Percentiles rank a stretch among this genome's conserved stretches.
phyloP scores from a whole-genome alignment of 37 sponge, comb jelly and placozoan species.

The Agelas oroides region DNA sequence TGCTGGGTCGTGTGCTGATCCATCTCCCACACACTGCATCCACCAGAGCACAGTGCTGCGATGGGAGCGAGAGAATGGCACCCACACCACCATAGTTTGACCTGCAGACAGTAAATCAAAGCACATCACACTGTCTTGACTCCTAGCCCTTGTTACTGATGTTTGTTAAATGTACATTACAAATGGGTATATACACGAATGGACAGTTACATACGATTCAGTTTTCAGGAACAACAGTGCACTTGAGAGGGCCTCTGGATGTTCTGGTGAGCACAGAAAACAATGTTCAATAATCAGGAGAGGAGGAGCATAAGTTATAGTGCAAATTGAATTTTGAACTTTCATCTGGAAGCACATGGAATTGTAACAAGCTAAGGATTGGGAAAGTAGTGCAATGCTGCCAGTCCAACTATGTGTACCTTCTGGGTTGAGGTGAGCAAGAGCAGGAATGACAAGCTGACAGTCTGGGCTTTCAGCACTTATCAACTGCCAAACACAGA shows the following conservation, averaged over 20 bases:
- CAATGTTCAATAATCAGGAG: no score
- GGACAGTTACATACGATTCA: conserved; percentile 48
- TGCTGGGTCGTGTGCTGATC: conserved; percentile 39
- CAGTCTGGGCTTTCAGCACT: conserved; percentile 81
- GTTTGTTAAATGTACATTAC: no score
- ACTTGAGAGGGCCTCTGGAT: conserved; percentile 68
- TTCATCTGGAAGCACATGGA: no score
- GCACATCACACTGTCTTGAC: background rate
- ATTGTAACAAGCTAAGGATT: no score
- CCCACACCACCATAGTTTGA: conserved; percentile 9
- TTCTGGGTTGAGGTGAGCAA: conserved; percentile 28
- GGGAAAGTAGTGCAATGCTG: no score
- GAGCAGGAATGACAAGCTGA: conserved; percentile 19
- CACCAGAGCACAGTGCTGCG: conserved; percentile 15
- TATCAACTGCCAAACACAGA: conserved; percentile 97
- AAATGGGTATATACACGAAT: no score
- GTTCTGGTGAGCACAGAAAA: conserved; percentile 15
- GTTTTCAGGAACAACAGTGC: conserved; percentile 52
- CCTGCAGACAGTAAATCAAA: conserved; percentile 5
- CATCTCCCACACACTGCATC: conserved; percentile 35
- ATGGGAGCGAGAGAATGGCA: conserved; percentile 54
- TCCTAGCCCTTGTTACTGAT: no score
- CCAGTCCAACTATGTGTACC: conserved; percentile 37
- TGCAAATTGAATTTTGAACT: no score
- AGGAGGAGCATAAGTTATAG: no score